phyloP scores from a whole-genome alignment of 2,888 invertebrate species.

The Calliopum simillimum region DNA sequence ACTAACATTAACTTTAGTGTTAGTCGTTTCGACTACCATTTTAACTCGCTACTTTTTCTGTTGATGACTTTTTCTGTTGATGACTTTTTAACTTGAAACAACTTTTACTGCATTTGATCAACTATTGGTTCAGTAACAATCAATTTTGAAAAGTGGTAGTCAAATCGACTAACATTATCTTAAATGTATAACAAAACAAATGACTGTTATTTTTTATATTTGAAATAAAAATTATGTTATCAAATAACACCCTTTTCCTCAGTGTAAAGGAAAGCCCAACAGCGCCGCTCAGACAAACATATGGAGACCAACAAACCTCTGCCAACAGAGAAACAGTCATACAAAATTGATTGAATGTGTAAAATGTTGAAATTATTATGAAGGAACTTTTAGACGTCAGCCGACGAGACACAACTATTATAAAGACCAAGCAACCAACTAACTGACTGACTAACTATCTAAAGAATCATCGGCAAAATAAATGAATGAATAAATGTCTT shows the following conservation, averaged over 20 bases:
- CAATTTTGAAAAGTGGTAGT: too few species aligned
- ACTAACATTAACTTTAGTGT: too few species aligned
- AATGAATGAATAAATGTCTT: constrained; percentile 14
- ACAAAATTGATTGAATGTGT: constrained; percentile 28
- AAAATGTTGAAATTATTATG: constrained; percentile 22
- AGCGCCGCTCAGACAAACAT: background rate
- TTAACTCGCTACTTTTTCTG: too few species aligned
- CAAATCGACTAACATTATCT: too few species aligned
- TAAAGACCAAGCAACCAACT: constrained; percentile 1
- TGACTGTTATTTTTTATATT: too few species aligned
- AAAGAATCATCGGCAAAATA: background rate
- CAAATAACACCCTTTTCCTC: too few species aligned
- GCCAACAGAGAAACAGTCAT: background rate
- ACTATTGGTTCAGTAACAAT: too few species aligned
- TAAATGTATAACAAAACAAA: background rate
- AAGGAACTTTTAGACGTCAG: constrained; percentile 9
- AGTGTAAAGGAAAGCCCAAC: background rate
- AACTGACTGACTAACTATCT: constrained; percentile 5
- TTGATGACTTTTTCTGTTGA: too few species aligned
- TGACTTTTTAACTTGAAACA: too few species aligned
- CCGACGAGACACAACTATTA: background rate
- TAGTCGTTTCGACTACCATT: too few species aligned
- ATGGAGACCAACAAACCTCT: background rate
- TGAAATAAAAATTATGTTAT: too few species aligned
- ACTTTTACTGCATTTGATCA: too few species aligned